Evolutionary conservation across 2,888 invertebrate species (phyloP), one percentile per base, ranked within the genome.

Genomic region (Diaperis boleti): DNA sequence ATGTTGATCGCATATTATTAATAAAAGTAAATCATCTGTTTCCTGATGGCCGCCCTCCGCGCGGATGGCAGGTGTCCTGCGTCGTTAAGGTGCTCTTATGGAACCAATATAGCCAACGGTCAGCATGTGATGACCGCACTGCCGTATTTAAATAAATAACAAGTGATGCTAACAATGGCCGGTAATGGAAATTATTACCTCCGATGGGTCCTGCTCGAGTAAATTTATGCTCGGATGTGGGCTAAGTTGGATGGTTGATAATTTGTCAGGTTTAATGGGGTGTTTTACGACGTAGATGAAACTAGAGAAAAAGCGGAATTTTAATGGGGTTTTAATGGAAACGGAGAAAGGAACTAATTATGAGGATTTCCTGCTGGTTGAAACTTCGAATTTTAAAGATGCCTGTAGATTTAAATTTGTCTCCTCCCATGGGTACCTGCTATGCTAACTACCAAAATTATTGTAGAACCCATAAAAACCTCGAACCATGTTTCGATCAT

Each of bases 11-110:
- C 55, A 44, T 70, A 65, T 70, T 69, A 69, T 68, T 70, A 68
- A 70, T 66, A 69, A 65, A 69, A 66, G 66, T 70, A 70, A 70
- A 70, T 70, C 70, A 72, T 72, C 71, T 70, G 71, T 71, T 72
- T 70, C 68, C 68, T 70, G 68, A 70, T 72, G 68, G 60, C 65
- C 66, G 69, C 66, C 69, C 64, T 66, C 64, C 64, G 68, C 60
- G 69, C 55, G 65, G 62, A 65, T 62, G 68, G 71, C 69, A 69
- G 70, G 69, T 72, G 70, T 69, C 67, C 44, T 14, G 39, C 49
- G 65, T 69, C 64, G 69, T 71, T 68, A 72, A 61, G 60, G 13
- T 52, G 37, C 50, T 64, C 69, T 54, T 55, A 33, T 10, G 42
- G 20, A 59, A 61, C 55, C 66, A 65, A 66, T 61, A 57, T 59